These are phyloP conservation scores for Saturnia japonica DNA, from an alignment of 2,888 invertebrate species.

Conservation along the genomic window DNA sequence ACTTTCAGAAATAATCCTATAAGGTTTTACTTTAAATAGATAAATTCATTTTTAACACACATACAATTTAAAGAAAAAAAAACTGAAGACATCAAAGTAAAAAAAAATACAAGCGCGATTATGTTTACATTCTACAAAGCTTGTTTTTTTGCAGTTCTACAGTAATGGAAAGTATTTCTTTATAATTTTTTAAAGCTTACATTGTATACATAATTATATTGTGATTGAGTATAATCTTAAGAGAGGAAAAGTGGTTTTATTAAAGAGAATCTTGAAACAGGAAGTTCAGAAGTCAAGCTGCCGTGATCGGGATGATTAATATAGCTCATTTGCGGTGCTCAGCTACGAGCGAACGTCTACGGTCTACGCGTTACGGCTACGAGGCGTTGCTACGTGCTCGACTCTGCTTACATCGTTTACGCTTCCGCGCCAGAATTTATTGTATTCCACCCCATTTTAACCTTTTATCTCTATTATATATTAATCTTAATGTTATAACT, in stretches of 20 bases:
- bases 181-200: background rate
- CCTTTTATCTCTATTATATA: constrained; percentile 75
- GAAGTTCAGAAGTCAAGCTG: constrained; percentile 74
- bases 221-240: constrained; percentile 2
- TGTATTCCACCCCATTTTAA: constrained; percentile 75
- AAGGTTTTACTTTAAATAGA: no score
- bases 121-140: no score
- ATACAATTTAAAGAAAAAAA: no score
- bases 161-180: no score
- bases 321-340: constrained; percentile 78
- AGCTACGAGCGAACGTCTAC: constrained; percentile 44
- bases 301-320: constrained; percentile 79
- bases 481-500: constrained; percentile 52
- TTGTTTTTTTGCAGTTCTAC: no score
- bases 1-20: no score
- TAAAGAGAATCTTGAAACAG: constrained; percentile 68
- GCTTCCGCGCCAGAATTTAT: constrained; percentile 78
- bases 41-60: no score
- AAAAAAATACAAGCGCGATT: no score
- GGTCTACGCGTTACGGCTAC: constrained; percentile 54
- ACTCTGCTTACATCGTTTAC: constrained; percentile 76
- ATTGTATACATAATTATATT: background rate
- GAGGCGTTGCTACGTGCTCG: constrained; percentile 69
- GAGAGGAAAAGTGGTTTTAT: constrained; percentile 50
- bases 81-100: no score